Percentiles rank a stretch among this genome's conserved stretches.
phyloP scores from a whole-genome alignment of 1,140 invertebrate genomes.

The Euglossa dilemma region DNA sequence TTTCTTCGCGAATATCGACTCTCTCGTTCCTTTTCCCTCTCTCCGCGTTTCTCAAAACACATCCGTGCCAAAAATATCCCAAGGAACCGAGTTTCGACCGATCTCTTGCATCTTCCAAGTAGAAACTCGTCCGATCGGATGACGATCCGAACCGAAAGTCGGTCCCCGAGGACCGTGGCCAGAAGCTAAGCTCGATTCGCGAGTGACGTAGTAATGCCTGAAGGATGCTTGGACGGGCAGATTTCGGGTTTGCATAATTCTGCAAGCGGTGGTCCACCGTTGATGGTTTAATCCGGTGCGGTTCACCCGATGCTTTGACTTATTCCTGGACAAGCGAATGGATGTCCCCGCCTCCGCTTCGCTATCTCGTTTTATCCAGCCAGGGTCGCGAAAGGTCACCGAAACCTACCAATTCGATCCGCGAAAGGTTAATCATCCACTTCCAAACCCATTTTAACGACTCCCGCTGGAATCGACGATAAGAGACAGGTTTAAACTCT shows the following conservation, averaged over 20 bases:
- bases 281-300: not conserved
- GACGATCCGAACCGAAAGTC: not conserved
- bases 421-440: slow-evolving; percentile 15
- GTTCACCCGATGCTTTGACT: too few relatives aligned
- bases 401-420: not conserved
- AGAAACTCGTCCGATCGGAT: too few relatives aligned
- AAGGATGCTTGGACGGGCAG: slow-evolving; percentile 5
- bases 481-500: too few relatives aligned
- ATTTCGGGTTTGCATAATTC: not conserved
- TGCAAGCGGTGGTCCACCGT: not conserved
- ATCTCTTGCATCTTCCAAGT: too few relatives aligned
- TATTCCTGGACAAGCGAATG: too few relatives aligned
- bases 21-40: too few relatives aligned
- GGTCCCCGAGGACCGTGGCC: not conserved
- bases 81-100: too few relatives aligned
- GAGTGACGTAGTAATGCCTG: not conserved
- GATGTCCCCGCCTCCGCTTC: too few relatives aligned
- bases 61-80: too few relatives aligned
- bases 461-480: too few relatives aligned
- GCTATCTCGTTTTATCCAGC: not conserved
- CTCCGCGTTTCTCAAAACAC: too few relatives aligned
- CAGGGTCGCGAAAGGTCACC: not conserved
- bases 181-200: not conserved
- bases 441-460: not conserved
- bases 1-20: too few relatives aligned